phyloP scores from a whole-genome alignment of 37 sponge, comb jelly and placozoan genomes.

The Theonella swinhoei region DNA sequence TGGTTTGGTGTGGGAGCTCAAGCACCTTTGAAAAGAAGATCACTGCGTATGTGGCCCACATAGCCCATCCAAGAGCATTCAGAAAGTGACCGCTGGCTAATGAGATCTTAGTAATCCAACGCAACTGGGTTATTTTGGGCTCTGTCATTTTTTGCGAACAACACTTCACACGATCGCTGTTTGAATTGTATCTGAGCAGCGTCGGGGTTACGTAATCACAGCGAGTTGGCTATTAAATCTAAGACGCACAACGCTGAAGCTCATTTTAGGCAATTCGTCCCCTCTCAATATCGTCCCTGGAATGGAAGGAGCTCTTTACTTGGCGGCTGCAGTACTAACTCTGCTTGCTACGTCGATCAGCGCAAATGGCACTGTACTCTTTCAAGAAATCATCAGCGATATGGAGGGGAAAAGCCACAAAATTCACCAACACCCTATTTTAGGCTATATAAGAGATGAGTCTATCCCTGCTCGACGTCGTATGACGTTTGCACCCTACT shows the following conservation, averaged over 20 bases:
- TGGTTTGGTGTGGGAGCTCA: slow-evolving; percentile 42
- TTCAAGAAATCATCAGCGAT: not conserved
- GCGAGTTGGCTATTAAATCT: too few species aligned
- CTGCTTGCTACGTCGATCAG: not conserved
- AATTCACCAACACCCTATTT: not conserved
- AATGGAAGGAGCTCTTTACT: too few species aligned
- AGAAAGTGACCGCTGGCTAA: slow-evolving; percentile 86
- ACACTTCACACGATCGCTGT: too few species aligned
- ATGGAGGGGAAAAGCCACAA: not conserved
- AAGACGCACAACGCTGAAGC: too few species aligned
- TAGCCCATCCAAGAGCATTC: slow-evolving; percentile 84
- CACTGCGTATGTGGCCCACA: slow-evolving; percentile 89
- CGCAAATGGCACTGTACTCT: not conserved
- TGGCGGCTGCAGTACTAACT: too few species aligned
- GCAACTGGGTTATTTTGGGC: too few species aligned
- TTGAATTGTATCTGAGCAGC: too few species aligned
- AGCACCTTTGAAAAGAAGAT: slow-evolving; percentile 77
- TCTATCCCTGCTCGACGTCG: not conserved
- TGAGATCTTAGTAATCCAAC: slow-evolving; percentile 11
- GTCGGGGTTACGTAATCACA: too few species aligned
- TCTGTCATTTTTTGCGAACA: too few species aligned
- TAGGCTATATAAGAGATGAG: not conserved
- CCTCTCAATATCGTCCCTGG: too few species aligned
- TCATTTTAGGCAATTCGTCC: too few species aligned
- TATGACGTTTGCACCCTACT: slow-evolving; percentile 1